Base-by-base conservation (phyloP, 2,797 vertebrate species). In the Gila robusta region DNA sequence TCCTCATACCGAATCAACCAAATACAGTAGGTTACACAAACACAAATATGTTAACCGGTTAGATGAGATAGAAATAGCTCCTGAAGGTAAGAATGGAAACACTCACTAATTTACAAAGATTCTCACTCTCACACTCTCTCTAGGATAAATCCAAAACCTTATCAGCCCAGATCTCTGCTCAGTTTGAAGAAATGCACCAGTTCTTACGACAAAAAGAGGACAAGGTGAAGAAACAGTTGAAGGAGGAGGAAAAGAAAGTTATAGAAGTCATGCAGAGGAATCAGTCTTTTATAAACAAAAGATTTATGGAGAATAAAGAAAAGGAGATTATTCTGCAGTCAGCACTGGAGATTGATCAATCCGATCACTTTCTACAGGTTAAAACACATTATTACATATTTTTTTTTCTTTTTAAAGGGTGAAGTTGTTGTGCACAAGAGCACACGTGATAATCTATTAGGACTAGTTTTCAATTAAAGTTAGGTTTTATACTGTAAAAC, bases 151-250 rank as follows among this genome's bases (percentile, higher is more conserved):
- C 78, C 44, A 64, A 54, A 41, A 17, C 5, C 12, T 37, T 86
- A n/a, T 67, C 59, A n/a, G n/a, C 26, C 21, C 76, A 76, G 7
- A 83, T 89, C 66, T 81, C 72, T 17, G 66, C 44, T 21, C 79
- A 83, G 52, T 90, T 90, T 81, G 76, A 89, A 59, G 86, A 88
- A 56, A 54, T 87, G 85, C 87, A 85, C 79, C 49, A 84, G 37
- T 83, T 89, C 54, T 85, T 91, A 19, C 67, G 67, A 35, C 16
- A 66, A 6, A 80, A 81, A 67, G 84, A 89, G 47, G 64, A 64
- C 21, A 66, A 87, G 74, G n/a, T 83, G 78, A 84, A 87, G 79
- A 84, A 84, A 52, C 52, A 47, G n/a, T 62, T 86, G 41, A 5
- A 56, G 41, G 21, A 32, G 23, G 52, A 79, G 28, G 74, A 79